Base-by-base conservation (phyloP, 2,888 invertebrate species). In the Drosophila eohydei region DNA sequence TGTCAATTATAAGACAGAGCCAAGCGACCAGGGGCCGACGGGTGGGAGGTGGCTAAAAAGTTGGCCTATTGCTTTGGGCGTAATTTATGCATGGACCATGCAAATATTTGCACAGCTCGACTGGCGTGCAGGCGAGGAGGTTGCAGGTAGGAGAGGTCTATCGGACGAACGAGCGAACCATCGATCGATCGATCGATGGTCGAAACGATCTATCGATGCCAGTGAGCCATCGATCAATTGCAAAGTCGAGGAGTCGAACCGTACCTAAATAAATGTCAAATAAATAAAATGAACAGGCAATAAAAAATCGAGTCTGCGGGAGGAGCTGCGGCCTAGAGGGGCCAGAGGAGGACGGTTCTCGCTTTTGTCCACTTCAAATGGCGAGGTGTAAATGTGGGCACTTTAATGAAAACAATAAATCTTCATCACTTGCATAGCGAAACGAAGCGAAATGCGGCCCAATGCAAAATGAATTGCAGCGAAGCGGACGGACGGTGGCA, bases 401-500 rank as follows among this genome's bases (percentile, higher is more conserved):
- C 78, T 88, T 80, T 74, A 88, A 88, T 88, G 80, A 88, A 79
- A 77, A 74, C 88, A 85, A 86, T 89, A 86, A 86, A 86, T 86
- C 86, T 88, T 82, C 83, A 89, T 86, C 87, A 87, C 73, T 65
- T 28, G 63, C 66, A 63, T 44, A 52, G 34, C 51, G 60, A 74
- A 69, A 9, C 50, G 32, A 50, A 32, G 55, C 69, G 71, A 66
- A 81, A 63, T 67, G 79, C 69, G 71, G 52, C 54, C 60, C 62
- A 81, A 85, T 75, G 70, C 61, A 65, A 73, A 65, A 65, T 66
- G 65, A 80, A 83, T 86, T 72, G 68, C 72, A 77, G 51, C 58
- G 62, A 55, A 57, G 51, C 12, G 12, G 40, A 16, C 54, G 40
- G 28, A n/a, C n/a, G 58, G 60, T 61, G 63, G 40, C 21, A 28